phyloP scores from a whole-genome alignment of 2,113 vertebrate species.

The Phyllostomus hastatus region DNA sequence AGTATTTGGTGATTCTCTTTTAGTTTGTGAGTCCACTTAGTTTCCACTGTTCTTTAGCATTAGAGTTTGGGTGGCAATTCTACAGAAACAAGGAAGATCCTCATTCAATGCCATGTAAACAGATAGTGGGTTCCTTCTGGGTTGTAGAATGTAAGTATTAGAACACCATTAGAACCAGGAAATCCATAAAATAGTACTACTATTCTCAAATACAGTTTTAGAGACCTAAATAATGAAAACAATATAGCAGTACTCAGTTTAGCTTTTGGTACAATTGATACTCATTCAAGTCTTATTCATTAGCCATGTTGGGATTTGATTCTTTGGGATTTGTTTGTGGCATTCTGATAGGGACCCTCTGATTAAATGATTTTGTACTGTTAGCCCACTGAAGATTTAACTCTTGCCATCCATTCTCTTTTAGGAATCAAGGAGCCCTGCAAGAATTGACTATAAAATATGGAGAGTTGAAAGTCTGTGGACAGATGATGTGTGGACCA shows the following conservation, averaged over 20 bases:
- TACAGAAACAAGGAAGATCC: neutral
- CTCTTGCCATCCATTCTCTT: neutral
- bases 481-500: neutral
- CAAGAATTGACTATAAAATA: neutral
- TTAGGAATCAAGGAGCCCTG: neutral
- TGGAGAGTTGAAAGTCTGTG: neutral
- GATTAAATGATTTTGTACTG: neutral
- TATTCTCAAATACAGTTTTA: neutral
- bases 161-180: neutral
- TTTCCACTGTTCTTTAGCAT: neutral
- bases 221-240: neutral
- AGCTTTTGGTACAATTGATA: neutral
- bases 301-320: neutral
- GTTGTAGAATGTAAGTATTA: neutral
- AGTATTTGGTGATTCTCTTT: neutral
- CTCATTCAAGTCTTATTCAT: neutral
- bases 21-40: neutral
- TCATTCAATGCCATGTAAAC: neutral
- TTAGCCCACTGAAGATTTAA: neutral
- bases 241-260: neutral
- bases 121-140: neutral
- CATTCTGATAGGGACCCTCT: neutral
- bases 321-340: neutral
- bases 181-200: neutral
- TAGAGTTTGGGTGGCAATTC: neutral